Base-by-base conservation (phyloP, 2,797 vertebrate species). In the Cirrhinus mrigala region DNA sequence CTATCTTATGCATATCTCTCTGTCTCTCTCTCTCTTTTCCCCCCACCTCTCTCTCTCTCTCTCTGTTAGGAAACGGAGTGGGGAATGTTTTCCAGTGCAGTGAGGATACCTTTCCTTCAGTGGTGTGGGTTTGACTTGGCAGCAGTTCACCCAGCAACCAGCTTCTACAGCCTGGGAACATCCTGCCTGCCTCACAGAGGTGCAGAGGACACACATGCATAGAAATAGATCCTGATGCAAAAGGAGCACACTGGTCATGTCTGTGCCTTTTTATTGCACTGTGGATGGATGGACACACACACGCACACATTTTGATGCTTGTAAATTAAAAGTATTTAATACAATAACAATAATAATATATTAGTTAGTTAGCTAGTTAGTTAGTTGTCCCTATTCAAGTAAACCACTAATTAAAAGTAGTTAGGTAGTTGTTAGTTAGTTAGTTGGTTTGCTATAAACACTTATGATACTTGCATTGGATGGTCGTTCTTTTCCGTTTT, bases 131-230 rank as follows among this genome's bases (percentile, higher is more conserved):
- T 95, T 95, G 92, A 91, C 87, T 93, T 95, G 95, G 96, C 95
- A 66, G 27, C 1, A 44, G 84, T 91, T 96, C 95, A 96, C 93
- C 93, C 94, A 94, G 93, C 90, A 94, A 94, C 92, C 94, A 96
- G 92, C 95, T 93, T 94, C 90, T 94, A 91, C 93, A 95, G 95
- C 95, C 95, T 96, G 95, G 94, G 95, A 96, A 96, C 95, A 95
- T 96, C 95, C 96, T 95, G 94, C 94, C 94, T 89, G 73, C 89
- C 93, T 79, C 89, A 90, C 90, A 91, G 82, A 83, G 86, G 83
- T 68, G 82, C 75, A 66, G 46, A 81, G 52, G 73, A 84, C 66
- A 86, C 73, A 33, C 68, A 70, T n/a, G 79, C 60, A 68, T n/a
- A 60, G 58, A 85, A 66, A 79, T 80, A 66, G 40, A 70, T 60